Conservation (phyloP, 37 sponge, comb jelly and placozoan genomes). For the Bolinopsis microptera region DNA sequence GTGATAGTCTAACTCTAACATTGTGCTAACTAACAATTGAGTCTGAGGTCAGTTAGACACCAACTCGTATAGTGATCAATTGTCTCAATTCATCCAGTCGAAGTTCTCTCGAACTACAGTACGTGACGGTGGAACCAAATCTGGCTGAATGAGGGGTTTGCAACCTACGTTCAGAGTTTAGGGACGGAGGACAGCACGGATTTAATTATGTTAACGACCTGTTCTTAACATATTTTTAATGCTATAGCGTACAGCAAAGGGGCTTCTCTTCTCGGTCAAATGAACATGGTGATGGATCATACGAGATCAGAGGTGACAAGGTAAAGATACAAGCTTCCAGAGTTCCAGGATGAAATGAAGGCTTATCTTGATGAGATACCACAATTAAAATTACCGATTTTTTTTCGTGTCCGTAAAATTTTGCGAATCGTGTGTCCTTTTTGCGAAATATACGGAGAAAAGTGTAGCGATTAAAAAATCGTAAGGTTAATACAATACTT, state of each 20-base stretch:
- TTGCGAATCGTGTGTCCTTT: no score
- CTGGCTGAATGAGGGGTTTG: slow-evolving; percentile 4
- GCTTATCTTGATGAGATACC: background rate
- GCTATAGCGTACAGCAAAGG: background rate
- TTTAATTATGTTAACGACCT: background rate
- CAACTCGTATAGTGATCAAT: no score
- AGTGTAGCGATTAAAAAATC: no score
- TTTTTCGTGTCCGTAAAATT: no score
- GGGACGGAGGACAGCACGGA: background rate
- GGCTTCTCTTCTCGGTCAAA: background rate
- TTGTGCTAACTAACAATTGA: no score
- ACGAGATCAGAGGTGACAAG: background rate
- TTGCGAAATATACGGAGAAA: no score
- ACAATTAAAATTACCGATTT: no score
- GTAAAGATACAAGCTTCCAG: background rate
- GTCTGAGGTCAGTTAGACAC: no score
- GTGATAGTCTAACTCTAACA: no score
- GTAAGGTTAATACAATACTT: no score
- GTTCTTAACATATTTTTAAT: background rate
- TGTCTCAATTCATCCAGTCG: no score
- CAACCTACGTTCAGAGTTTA: background rate
- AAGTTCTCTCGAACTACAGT: no score
- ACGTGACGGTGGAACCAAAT: background rate
- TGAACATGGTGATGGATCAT: background rate
- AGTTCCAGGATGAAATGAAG: background rate